phyloP scores from a whole-genome alignment of 2,113 vertebrate species.

The Chrysemys picta region DNA sequence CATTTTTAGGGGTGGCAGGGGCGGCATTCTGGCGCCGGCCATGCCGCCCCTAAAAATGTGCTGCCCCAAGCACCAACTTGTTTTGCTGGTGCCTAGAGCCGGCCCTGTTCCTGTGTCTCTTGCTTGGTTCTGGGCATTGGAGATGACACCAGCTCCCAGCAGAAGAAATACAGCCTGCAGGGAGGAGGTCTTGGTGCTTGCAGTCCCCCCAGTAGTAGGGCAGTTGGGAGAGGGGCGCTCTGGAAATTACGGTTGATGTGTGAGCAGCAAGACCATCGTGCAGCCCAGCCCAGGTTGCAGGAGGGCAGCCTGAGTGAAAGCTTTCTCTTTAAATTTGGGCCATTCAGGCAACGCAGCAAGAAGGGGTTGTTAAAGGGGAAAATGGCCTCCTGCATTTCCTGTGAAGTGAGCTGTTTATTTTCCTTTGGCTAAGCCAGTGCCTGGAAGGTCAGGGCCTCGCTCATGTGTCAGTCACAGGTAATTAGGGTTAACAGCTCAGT shows the following conservation, averaged over 20 bases:
- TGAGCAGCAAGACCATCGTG: accelerated
- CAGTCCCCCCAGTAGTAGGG: not conserved
- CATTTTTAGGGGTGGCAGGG: too few species aligned
- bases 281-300: not conserved
- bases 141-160: not conserved
- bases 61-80: too few species aligned
- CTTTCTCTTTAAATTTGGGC: not conserved
- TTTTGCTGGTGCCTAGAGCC: too few species aligned
- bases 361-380: constrained; percentile 10
- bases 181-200: not conserved
- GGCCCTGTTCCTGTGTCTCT: not conserved
- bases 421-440: constrained; percentile 71
- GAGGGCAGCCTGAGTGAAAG: not conserved
- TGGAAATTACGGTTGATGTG: accelerated
- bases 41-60: too few species aligned
- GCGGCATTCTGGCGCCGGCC: too few species aligned
- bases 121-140: not conserved
- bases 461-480: constrained; percentile 82
- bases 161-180: not conserved
- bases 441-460: constrained; percentile 74
- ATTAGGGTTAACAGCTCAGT: constrained; percentile 79
- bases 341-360: not conserved
- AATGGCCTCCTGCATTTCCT: constrained; percentile 38
- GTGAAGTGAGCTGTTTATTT: constrained; percentile 80
- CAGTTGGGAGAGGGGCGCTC: not conserved